Conservation (phyloP, 2,888 invertebrate species). For the Andrena fulva region DNA sequence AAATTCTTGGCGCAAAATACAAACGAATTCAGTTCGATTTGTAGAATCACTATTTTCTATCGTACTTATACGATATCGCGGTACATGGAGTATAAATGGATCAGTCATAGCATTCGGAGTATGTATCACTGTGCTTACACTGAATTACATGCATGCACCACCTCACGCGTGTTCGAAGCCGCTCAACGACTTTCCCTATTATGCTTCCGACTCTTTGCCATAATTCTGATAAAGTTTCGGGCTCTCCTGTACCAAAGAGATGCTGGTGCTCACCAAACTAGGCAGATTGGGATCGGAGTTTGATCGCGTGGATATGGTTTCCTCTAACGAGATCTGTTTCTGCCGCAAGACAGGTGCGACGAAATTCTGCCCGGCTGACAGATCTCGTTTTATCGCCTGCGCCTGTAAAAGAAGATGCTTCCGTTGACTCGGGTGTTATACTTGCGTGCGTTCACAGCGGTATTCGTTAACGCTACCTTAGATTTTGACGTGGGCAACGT, state of each 20-base stretch:
- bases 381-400: constrained; percentile 78
- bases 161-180: background rate
- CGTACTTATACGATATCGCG: constrained; percentile 17
- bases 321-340: constrained; percentile 71
- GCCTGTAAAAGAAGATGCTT: constrained; percentile 65
- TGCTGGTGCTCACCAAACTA: constrained; percentile 71
- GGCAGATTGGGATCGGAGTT: constrained; percentile 74
- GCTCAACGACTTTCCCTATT: constrained; percentile 35
- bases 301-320: constrained; percentile 74
- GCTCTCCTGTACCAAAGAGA: constrained; percentile 78
- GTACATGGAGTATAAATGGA: constrained; percentile 14
- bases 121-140: background rate
- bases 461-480: constrained; percentile 73
- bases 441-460: too few relatives aligned
- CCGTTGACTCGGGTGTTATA: background rate
- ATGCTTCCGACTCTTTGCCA: constrained; percentile 76
- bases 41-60: background rate
- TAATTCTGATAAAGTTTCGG: constrained; percentile 83
- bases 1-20: background rate
- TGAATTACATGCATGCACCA: background rate
- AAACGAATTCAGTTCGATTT: constrained; percentile 11
- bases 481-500: constrained; percentile 81
- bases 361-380: constrained; percentile 81
- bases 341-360: constrained; percentile 81
- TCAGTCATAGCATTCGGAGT: constrained; percentile 3